Evolutionary conservation across 2,888 invertebrate genomes (phyloP).

Genomic region (Rhamnusium bicolor): DNA sequence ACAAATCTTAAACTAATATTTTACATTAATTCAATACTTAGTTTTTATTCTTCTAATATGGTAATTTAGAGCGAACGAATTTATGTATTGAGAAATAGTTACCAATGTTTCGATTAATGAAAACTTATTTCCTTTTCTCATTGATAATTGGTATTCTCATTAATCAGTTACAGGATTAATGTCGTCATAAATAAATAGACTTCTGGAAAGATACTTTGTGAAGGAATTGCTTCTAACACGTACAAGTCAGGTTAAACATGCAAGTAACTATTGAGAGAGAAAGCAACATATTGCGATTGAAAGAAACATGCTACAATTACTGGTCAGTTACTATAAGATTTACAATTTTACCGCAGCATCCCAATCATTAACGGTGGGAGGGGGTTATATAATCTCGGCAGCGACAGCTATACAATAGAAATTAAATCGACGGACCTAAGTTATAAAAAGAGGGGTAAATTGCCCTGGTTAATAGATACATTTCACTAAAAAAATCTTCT

Average conservation of each 20-base stretch:
- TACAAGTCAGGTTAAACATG: neutral
- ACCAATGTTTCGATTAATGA: too few relatives aligned
- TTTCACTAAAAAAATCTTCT: neutral
- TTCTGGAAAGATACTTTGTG: constrained; percentile 1
- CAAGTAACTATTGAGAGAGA: constrained; percentile 12
- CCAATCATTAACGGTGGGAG: constrained; percentile 65
- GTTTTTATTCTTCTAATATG: too few relatives aligned
- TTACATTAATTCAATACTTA: too few relatives aligned
- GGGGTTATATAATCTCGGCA: constrained; percentile 55
- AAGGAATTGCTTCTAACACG: neutral
- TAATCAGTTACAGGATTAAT: neutral
- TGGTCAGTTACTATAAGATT: constrained; percentile 55
- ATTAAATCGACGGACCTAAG: neutral
- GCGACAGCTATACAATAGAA: constrained; percentile 36
- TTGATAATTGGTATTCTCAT: neutral
- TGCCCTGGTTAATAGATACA: neutral
- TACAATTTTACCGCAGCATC: constrained; percentile 66
- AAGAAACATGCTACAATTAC: constrained; percentile 50
- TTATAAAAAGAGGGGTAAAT: constrained; percentile 4
- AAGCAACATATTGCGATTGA: constrained; percentile 30
- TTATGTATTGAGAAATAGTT: too few relatives aligned
- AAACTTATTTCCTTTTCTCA: neutral
- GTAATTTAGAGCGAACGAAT: too few relatives aligned
- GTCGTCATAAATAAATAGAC: neutral
- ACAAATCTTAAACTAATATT: too few relatives aligned